phyloP scores from a whole-genome alignment of 2,797 vertebrate species.

The Macropodus opercularis region DNA sequence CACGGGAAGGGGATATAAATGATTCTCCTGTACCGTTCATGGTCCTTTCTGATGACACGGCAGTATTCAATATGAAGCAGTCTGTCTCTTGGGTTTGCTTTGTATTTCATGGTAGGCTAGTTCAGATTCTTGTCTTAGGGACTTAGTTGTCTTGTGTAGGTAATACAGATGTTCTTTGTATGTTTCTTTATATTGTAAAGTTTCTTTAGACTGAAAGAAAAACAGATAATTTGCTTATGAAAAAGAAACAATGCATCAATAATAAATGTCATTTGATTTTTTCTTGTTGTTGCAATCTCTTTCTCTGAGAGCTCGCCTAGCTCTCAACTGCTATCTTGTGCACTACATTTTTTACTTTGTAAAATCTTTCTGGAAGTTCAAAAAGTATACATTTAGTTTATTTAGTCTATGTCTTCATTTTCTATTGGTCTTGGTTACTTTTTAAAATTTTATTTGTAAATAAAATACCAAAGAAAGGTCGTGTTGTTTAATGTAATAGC shows the following conservation, averaged over 20 bases:
- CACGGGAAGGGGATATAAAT: constrained; percentile 63
- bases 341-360: too few relatives aligned
- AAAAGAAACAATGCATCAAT: constrained; percentile 87
- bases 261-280: constrained; percentile 94
- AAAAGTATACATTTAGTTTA: too few relatives aligned
- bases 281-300: constrained; percentile 74
- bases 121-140: constrained; percentile 86
- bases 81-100: constrained; percentile 87
- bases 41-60: constrained; percentile 84
- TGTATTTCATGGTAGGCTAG: constrained; percentile 88
- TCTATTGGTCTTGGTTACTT: neutral
- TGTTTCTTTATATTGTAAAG: constrained; percentile 87
- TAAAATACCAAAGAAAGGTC: too few relatives aligned
- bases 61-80: constrained; percentile 89
- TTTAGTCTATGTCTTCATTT: neutral
- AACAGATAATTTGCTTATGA: constrained; percentile 85
- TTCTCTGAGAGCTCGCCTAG: constrained; percentile 37
- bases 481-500: too few relatives aligned
- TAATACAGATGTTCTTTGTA: constrained; percentile 88
- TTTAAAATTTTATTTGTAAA: neutral
- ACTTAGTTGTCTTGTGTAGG: constrained; percentile 88
- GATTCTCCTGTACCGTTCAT: constrained; percentile 81
- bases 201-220: constrained; percentile 87
- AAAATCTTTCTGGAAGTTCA: too few relatives aligned
- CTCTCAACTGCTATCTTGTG: neutral